Evolutionary conservation across 2,113 vertebrate species (phyloP).

Genomic region (Orthonyx spaldingii): DNA sequence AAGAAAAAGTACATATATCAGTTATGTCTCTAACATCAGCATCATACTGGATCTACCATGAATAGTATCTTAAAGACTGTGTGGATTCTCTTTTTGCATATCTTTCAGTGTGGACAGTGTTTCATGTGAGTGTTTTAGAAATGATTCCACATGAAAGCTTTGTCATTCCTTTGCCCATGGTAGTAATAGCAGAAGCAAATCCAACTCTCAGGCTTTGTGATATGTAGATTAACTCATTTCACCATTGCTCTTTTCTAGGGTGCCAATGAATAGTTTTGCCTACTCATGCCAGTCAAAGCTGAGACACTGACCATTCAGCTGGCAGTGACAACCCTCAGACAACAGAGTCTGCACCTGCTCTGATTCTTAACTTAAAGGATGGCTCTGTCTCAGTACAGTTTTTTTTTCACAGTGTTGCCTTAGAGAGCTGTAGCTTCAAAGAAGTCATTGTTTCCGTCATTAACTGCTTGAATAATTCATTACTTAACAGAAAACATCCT

Average conservation of each 20-base stretch:
- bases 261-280: background rate
- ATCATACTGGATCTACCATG: background rate
- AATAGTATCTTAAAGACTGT: background rate
- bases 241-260: background rate
- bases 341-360: conserved; percentile 43
- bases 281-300: background rate
- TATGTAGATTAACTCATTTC: background rate
- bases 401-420: background rate
- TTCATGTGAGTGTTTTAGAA: background rate
- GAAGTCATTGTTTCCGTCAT: conserved; percentile 38
- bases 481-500: conserved; percentile 28
- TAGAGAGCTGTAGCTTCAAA: conserved; percentile 25
- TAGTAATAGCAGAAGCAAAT: background rate
- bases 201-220: background rate
- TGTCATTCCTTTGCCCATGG: background rate
- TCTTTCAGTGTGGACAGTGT: background rate
- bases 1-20: background rate
- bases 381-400: background rate
- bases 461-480: conserved; percentile 60
- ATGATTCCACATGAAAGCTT: background rate
- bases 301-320: background rate
- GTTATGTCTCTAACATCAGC: background rate
- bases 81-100: background rate
- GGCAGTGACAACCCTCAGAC: background rate
- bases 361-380: conserved; percentile 27